These are phyloP conservation scores for Acanthisitta chloris DNA, from an alignment of 2,113 vertebrate genomes.

Conservation along the genomic window DNA sequence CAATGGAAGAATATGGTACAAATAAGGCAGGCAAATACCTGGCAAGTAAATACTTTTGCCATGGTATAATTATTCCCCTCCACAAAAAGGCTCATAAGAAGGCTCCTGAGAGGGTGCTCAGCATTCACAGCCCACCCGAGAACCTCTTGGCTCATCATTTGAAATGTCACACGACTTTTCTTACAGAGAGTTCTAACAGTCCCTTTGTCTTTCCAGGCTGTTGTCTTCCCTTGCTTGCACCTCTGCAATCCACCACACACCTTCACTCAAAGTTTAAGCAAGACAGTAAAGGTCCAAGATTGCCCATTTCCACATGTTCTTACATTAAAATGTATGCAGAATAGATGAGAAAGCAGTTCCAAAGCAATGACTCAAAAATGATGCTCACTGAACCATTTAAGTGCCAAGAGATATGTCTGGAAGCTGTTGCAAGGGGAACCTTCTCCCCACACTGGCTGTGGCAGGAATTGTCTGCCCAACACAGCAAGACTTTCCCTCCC, in stretches of 20 bases:
- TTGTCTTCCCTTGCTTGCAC: not conserved
- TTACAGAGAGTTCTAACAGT: not conserved
- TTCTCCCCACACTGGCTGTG: rapidly evolving
- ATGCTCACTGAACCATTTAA: rapidly evolving
- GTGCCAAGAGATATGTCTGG: not conserved
- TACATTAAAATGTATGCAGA: not conserved
- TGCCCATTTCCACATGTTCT: not conserved
- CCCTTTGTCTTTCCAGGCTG: not conserved
- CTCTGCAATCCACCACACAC: not conserved
- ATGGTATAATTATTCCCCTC: not conserved
- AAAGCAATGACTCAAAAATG: not conserved
- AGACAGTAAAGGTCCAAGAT: not conserved
- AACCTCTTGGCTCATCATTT: not conserved
- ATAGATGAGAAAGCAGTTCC: not conserved
- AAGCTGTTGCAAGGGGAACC: not conserved
- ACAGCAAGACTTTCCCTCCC: not conserved
- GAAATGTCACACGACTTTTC: not conserved
- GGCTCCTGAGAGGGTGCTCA: not conserved
- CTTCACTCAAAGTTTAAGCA: not conserved
- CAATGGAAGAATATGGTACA: not conserved
- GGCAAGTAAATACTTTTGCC: not conserved
- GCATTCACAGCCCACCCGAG: not conserved
- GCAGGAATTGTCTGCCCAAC: not conserved
- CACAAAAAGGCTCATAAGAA: not conserved
- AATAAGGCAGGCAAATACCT: not conserved